A percentile compares a stretch with the other conserved stretches of the same genome.
These are phyloP conservation scores for Linnaemya tessellans DNA, from an alignment of 2,888 invertebrate species.

Conservation along the genomic window DNA sequence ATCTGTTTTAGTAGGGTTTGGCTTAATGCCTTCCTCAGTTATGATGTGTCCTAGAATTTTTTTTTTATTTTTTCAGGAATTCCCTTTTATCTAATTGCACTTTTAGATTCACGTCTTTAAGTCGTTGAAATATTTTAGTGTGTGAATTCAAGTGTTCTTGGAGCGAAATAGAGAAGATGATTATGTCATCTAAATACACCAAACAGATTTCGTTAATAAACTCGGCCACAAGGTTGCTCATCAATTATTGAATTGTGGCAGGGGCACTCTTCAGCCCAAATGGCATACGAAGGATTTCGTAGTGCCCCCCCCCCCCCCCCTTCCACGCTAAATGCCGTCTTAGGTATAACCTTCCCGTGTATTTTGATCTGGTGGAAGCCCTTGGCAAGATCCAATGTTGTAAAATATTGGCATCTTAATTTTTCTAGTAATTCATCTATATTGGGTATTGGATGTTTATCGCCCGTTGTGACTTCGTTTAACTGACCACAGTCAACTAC, in stretches of 20 bases:
- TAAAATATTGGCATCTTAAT: too few species aligned
- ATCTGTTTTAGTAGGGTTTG: slow-evolving; percentile 77
- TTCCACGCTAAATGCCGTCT: not conserved
- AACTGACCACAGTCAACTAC: too few species aligned
- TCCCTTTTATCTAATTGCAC: slow-evolving; percentile 27
- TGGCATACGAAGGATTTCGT: too few species aligned
- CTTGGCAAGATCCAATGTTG: too few species aligned
- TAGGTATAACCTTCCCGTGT: too few species aligned
- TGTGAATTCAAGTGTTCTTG: slow-evolving; percentile 39
- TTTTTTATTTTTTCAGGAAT: slow-evolving; percentile 38
- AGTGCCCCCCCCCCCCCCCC: slow-evolving; percentile 1
- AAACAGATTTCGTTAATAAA: slow-evolving; percentile 66
- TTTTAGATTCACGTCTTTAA: slow-evolving; percentile 65
- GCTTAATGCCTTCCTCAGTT: too few species aligned
- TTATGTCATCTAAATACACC: slow-evolving; percentile 70
- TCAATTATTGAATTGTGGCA: slow-evolving; percentile 67
- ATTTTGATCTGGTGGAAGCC: too few species aligned
- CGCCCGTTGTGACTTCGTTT: too few species aligned
- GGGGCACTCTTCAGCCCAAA: not conserved
- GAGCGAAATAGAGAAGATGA: slow-evolving; percentile 64
- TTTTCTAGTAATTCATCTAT: too few species aligned
- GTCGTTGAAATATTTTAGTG: slow-evolving; percentile 62
- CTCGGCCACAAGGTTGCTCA: slow-evolving; percentile 65
- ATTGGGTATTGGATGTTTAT: too few species aligned
- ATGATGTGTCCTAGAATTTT: slow-evolving; percentile 45